Percentiles rank a stretch among this genome's conserved stretches.
Conservation (phyloP, 2,797 vertebrate genomes). For the Oreonectes daqikongensis region DNA sequence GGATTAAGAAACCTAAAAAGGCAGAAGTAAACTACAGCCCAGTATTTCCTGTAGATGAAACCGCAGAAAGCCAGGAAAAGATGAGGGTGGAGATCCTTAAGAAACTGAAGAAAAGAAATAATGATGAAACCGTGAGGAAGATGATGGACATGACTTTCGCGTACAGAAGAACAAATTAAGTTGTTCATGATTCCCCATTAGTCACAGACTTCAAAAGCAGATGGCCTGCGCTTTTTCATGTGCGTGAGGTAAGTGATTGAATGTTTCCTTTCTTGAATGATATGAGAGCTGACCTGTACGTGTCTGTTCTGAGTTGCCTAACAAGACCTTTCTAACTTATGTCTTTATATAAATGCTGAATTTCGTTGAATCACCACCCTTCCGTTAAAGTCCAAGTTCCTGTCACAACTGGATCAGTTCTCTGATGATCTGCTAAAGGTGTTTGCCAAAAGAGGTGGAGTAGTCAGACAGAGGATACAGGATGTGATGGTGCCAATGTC, state of each 20-base stretch:
- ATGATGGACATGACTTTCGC: slow-evolving; percentile 33
- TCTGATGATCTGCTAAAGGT: slow-evolving; percentile 24
- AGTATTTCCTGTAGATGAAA: too few species aligned
- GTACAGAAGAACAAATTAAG: not conserved
- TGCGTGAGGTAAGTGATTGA: slow-evolving; percentile 11
- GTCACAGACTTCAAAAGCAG: not conserved
- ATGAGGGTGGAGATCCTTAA: not conserved
- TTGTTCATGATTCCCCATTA: slow-evolving; percentile 22
- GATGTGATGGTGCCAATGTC: slow-evolving; percentile 33
- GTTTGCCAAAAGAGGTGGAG: slow-evolving; percentile 27
- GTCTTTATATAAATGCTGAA: slow-evolving; percentile 25
- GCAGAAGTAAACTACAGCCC: too few species aligned
- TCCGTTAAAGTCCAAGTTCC: slow-evolving; percentile 20
- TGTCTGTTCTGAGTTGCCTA: too few species aligned
- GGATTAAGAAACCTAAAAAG: too few species aligned
- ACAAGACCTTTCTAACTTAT: slow-evolving; percentile 1
- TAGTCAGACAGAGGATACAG: slow-evolving; percentile 10
- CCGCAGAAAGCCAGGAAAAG: not conserved
- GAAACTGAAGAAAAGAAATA: not conserved
- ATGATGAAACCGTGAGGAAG: slow-evolving; percentile 3
- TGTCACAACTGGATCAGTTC: slow-evolving; percentile 25
- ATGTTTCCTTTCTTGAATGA: not conserved
- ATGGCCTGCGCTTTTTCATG: slow-evolving; percentile 6
- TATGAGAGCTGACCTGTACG: too few species aligned
- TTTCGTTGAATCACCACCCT: slow-evolving; percentile 20